Evolutionary conservation across 2,888 invertebrate species (phyloP).

Genomic region (Megalurothrips usitatus): DNA sequence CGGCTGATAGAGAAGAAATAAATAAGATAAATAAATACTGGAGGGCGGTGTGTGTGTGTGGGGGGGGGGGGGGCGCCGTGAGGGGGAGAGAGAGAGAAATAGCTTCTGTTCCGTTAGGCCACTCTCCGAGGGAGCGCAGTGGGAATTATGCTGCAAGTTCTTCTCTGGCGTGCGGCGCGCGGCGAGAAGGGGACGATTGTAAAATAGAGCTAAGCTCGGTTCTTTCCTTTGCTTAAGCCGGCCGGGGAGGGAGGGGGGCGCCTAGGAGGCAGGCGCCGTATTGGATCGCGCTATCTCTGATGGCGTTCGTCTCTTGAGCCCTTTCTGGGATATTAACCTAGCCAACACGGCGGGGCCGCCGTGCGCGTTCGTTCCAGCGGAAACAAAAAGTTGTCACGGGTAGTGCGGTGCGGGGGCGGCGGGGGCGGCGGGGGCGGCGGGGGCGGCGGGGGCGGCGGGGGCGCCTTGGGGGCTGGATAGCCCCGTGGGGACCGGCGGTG

Average conservation of each 20-base stretch:
- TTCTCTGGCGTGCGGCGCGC: background rate
- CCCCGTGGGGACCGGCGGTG: background rate
- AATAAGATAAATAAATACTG: constrained; percentile 24
- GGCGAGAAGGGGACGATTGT: background rate
- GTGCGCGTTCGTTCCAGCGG: background rate
- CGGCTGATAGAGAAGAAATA: constrained; percentile 26
- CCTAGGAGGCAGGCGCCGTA: background rate
- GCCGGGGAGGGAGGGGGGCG: background rate
- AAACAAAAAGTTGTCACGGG: constrained; percentile 20
- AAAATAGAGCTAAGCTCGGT: constrained; percentile 22
- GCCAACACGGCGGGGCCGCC: background rate
- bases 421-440: background rate
- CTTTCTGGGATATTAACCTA: constrained; percentile 26
- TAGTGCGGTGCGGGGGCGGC: background rate
- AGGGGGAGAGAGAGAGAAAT: background rate
- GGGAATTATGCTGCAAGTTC: constrained; percentile 23
- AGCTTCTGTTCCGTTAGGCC: constrained; percentile 10
- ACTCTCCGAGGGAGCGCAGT: background rate
- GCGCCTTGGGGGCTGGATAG: background rate
- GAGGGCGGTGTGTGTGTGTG: background rate
- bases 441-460: background rate
- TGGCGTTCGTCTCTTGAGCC: constrained; percentile 21
- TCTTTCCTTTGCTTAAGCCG: constrained; percentile 20
- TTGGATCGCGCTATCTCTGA: constrained; percentile 21
- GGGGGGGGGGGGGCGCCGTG: background rate